Evolutionary conservation across 2,888 invertebrate genomes (phyloP).

Genomic region (Pseudolycoriella hygida): DNA sequence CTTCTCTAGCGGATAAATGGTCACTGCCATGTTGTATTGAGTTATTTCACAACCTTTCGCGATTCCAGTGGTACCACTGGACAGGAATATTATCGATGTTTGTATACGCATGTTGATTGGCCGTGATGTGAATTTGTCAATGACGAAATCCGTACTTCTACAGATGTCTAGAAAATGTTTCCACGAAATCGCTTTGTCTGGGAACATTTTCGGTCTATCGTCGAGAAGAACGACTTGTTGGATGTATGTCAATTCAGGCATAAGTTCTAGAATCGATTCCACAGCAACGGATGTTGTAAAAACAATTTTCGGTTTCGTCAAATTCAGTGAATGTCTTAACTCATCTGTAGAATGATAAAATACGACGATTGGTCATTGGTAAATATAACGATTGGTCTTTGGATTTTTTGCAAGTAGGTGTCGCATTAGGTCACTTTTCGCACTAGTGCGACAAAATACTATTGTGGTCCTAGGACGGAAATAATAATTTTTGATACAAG

Average conservation of each 20-base stretch:
- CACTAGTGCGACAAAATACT: too few species aligned
- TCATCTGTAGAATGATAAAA: conserved; percentile 13
- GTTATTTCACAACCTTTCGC: conserved; percentile 63
- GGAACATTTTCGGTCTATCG: conserved; percentile 16
- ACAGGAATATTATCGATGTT: not conserved
- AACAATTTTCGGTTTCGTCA: conserved; percentile 7
- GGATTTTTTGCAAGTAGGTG: too few species aligned
- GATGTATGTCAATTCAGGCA: conserved; percentile 33
- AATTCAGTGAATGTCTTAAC: conserved; percentile 6
- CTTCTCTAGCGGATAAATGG: too few species aligned
- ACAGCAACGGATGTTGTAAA: conserved; percentile 1
- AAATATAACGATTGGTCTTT: conserved; percentile 5
- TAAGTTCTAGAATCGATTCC: conserved; percentile 26
- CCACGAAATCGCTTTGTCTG: not conserved
- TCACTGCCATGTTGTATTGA: conserved; percentile 34
- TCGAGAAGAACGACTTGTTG: conserved; percentile 39
- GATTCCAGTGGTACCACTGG: conserved; percentile 53
- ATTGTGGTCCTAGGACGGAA: too few species aligned
- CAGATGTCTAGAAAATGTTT: too few species aligned
- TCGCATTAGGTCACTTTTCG: too few species aligned
- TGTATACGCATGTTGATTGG: not conserved
- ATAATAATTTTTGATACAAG: too few species aligned
- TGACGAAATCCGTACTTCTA: too few species aligned
- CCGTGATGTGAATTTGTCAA: not conserved
- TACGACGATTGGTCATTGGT: not conserved